These are phyloP conservation scores for Octodon degus DNA, from an alignment of 2,113 vertebrate genomes.

Conservation along the genomic window DNA sequence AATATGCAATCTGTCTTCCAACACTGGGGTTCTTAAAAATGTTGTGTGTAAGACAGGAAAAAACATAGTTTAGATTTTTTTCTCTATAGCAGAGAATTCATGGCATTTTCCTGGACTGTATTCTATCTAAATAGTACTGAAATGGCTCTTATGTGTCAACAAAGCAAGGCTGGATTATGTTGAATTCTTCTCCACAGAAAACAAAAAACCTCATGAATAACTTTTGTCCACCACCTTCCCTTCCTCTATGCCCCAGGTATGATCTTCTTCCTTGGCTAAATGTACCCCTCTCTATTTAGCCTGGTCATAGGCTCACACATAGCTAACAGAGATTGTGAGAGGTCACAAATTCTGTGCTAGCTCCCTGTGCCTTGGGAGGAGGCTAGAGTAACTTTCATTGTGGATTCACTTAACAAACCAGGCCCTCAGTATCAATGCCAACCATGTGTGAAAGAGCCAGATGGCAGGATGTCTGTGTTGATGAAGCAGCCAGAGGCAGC, in stretches of 20 bases:
- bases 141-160: not conserved
- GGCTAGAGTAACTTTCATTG: slow-evolving; percentile 20
- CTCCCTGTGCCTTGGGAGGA: not conserved
- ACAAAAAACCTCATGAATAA: not conserved
- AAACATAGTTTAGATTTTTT: not conserved
- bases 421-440: not conserved
- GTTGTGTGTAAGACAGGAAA: not conserved
- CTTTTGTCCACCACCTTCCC: not conserved
- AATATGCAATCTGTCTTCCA: not conserved
- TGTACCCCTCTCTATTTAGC: not conserved
- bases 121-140: not conserved
- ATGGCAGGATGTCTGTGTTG: not conserved
- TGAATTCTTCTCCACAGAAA: not conserved
- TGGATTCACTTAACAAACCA: not conserved
- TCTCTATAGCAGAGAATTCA: not conserved
- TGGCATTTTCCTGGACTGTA: not conserved
- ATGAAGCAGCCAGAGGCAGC: not conserved
- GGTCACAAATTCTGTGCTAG: not conserved
- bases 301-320: not conserved
- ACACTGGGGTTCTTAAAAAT: not conserved
- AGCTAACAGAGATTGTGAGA: not conserved
- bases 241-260: not conserved
- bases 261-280: not conserved
- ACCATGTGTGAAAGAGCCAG: not conserved
- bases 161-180: not conserved